Conservation (phyloP, 2,888 invertebrate genomes). For the Pyrochroa serraticornis region DNA sequence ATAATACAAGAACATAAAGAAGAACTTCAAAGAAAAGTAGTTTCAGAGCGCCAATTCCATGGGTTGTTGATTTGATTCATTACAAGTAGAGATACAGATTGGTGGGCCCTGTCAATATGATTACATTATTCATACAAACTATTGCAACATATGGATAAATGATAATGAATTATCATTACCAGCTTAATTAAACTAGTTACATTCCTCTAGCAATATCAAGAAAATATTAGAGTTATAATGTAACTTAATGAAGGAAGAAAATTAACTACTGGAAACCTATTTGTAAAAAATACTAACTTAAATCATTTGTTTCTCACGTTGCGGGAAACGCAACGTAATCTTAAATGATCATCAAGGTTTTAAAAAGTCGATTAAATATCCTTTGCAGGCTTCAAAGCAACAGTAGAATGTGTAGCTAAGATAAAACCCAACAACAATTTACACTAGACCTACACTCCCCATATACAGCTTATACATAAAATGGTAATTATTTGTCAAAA, state of each 20-base stretch:
- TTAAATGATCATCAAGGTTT: background rate
- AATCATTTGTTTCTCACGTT: background rate
- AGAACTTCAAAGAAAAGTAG: no score
- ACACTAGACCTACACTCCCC: conserved; percentile 56
- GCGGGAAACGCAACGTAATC: no score
- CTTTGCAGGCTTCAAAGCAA: conserved; percentile 43
- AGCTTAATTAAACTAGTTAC: background rate
- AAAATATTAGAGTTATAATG: background rate
- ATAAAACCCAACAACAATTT: conserved; percentile 56
- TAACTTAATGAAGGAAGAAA: background rate
- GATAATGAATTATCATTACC: background rate
- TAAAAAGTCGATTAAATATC: conserved; percentile 1
- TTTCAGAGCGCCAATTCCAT: no score
- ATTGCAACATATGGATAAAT: background rate
- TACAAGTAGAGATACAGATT: no score
- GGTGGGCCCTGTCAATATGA: background rate
- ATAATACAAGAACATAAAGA: no score
- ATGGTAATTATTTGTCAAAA: conserved; percentile 59
- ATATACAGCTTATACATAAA: conserved; percentile 57
- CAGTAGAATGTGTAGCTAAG: conserved; percentile 44
- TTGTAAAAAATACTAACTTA: conserved; percentile 1
- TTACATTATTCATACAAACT: background rate
- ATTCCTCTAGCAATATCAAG: no score
- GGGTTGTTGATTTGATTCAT: no score
- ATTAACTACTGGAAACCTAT: conserved; percentile 1